Evolutionary conservation across 1,140 invertebrate genomes (phyloP), one percentile per base, ranked within the genome.

Genomic region (Calliphora vicina): DNA sequence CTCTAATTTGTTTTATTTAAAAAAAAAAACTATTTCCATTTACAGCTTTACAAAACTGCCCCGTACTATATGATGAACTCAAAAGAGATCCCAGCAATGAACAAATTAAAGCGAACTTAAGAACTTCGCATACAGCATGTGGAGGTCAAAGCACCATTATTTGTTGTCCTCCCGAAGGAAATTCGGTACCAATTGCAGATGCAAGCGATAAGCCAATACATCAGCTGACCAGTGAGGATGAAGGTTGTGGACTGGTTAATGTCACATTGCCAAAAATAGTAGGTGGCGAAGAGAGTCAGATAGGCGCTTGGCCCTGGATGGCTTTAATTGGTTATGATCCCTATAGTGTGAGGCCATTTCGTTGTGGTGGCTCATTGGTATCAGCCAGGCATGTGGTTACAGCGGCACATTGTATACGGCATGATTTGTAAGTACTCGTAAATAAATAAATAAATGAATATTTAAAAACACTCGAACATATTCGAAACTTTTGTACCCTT

Each of bases 191-290:
- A 29, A 74, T 12, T 3, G 27, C 8, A 35, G 23, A 13, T 17
- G 45, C 12, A 0, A 50, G 12, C 45, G 15, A 50, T 13, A 50
- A 9, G n/a, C 4, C 20, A 20, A 43, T 42, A 43, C 73, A 45
- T 67, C n/a, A n/a, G 10, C 45, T 80, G 27, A 76, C 83, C 12
- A 43, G 74, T 13, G 82, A 83, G 29, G 82, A 82, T 5, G 82
- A 85, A 35, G 85, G 84, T 15, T 91, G 90, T 82, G 90, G 91
- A 17, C 27, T 85, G 12, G 86, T 83, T 20, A 87, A 86, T 83
- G 81, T 82, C 13, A 81, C 83, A 27, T 83, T 84, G 20, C 82
- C 84, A 29, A 86, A 91, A 80, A 88, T 91, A 45, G 87, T 87
- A n/a, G 91, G 91, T 13, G 84, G 85, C 25, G 85, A 85, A 10